Evolutionary conservation across 64 coral and sea anemone genomes (phyloP).

Genomic region (Montipora cactus): DNA sequence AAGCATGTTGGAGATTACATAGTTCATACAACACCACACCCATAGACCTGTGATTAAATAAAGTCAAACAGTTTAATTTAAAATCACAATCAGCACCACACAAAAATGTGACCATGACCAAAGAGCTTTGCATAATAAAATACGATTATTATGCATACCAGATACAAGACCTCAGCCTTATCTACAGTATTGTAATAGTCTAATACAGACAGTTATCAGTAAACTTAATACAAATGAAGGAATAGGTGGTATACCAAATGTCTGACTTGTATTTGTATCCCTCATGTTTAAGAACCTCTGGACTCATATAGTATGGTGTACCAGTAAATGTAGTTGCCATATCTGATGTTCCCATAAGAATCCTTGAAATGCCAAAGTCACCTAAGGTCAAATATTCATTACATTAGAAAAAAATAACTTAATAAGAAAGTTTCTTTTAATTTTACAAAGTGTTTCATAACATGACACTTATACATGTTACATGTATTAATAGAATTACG

Average conservation of each 20-base stretch:
- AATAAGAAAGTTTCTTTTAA: too few relatives aligned
- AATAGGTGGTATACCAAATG: conserved; percentile 74
- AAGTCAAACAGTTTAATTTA: neutral
- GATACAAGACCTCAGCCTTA: too few relatives aligned
- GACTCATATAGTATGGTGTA: conserved; percentile 99
- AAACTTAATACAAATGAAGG: neutral
- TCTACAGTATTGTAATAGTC: too few relatives aligned
- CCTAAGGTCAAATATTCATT: conserved; percentile 31
- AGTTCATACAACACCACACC: conserved; percentile 92
- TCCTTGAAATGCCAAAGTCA: conserved; percentile 99
- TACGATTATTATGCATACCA: too few relatives aligned
- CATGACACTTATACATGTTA: too few relatives aligned
- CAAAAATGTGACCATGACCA: neutral
- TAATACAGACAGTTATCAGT: neutral
- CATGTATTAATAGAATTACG: too few relatives aligned
- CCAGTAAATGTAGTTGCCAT: conserved; percentile 99
- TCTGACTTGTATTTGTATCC: conserved; percentile 98
- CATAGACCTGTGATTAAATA: conserved; percentile 78
- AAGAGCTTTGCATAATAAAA: neutral
- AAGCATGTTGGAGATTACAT: conserved; percentile 90
- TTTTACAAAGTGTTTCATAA: too few relatives aligned
- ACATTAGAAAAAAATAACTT: too few relatives aligned
- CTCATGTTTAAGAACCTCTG: conserved; percentile 98
- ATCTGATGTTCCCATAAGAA: conserved; percentile 98
- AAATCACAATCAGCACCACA: neutral